Conservation (phyloP, 2,888 invertebrate genomes). For the Thera britannica region DNA sequence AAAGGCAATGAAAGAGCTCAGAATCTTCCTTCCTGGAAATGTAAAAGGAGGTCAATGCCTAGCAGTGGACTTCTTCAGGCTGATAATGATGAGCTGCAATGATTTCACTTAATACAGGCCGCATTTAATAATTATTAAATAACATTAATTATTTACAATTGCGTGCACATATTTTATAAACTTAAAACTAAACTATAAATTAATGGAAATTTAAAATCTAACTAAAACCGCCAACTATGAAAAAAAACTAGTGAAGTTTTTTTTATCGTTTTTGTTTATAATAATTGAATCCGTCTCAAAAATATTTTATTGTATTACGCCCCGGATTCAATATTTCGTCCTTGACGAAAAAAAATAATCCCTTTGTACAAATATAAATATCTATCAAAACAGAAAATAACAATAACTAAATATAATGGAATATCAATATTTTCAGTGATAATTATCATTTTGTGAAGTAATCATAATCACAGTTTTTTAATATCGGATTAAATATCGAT, state of each 20-base stretch:
- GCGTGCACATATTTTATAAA: not conserved
- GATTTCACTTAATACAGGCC: not conserved
- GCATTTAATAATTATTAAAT: not conserved
- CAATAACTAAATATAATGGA: constrained; percentile 1
- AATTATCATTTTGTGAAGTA: constrained; percentile 2
- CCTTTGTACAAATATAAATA: not conserved
- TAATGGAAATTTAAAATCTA: constrained; percentile 1
- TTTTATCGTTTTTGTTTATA: no score
- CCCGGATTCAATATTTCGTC: no score
- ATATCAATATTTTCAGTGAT: not conserved
- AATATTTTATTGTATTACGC: no score
- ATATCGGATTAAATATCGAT: not conserved
- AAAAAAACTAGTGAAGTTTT: no score
- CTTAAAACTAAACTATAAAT: constrained; percentile 7
- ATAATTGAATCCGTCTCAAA: no score
- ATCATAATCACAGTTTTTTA: constrained; percentile 1
- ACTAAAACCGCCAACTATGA: not conserved
- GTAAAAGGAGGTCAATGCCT: no score
- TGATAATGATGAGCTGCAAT: not conserved
- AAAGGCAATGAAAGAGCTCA: no score
- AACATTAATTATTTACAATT: not conserved
- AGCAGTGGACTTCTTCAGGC: no score
- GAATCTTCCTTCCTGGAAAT: no score
- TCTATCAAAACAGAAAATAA: not conserved
- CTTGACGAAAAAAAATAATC: no score